These are phyloP conservation scores for pig (Sus scrofa) DNA, from an alignment of 2,113 vertebrate genomes.

Conservation along the genomic window DNA sequence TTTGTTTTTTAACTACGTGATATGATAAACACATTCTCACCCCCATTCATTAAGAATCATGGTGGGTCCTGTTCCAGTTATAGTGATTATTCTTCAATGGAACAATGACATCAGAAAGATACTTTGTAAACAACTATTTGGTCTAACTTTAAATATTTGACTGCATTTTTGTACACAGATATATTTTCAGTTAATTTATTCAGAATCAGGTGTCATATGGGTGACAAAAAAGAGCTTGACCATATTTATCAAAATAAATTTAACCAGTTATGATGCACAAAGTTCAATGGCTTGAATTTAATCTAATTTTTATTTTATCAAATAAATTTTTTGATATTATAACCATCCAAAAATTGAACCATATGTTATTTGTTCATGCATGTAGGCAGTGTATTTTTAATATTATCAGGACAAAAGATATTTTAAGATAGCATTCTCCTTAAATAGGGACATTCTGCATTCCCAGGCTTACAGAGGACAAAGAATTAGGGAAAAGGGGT, in stretches of 20 bases:
- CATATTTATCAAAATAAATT: constrained; percentile 15
- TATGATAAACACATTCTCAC: neutral
- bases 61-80: neutral
- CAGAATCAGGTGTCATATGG: neutral
- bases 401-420: constrained; percentile 5
- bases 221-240: neutral
- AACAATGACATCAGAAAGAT: neutral
- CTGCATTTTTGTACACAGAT: neutral
- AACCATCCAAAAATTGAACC: neutral
- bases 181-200: neutral
- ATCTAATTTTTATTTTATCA: neutral
- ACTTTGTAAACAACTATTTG: neutral
- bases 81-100: neutral
- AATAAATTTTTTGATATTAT: neutral
- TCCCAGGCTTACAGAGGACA: neutral
- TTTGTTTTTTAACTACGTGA: neutral
- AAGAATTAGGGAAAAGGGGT: neutral
- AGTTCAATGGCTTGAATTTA: neutral
- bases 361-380: neutral
- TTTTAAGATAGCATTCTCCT: neutral
- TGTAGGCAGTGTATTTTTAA: neutral
- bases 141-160: constrained; percentile 11
- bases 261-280: neutral
- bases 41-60: neutral
- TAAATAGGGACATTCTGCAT: neutral